Conservation (phyloP, 2,888 invertebrate genomes). For the Campoplex nolae region DNA sequence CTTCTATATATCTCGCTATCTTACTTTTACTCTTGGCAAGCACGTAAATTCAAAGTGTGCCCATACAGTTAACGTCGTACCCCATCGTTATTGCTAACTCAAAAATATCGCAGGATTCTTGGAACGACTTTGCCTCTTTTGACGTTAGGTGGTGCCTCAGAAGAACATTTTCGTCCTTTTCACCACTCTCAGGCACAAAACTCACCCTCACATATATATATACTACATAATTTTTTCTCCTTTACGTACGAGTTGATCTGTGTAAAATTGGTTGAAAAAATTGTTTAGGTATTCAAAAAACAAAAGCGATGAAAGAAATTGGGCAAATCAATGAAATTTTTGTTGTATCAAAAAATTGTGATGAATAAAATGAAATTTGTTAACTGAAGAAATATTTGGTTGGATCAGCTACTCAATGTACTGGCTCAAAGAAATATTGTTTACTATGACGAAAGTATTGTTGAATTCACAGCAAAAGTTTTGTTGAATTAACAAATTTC, state of each 20-base stretch:
- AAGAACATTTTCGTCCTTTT: conserved; percentile 57
- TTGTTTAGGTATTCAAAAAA: neutral
- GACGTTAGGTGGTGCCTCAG: conserved; percentile 40
- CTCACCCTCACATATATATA: conserved; percentile 21
- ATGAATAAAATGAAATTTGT: too few relatives aligned
- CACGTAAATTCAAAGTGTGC: conserved; percentile 50
- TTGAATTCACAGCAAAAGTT: too few relatives aligned
- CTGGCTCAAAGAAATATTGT: too few relatives aligned
- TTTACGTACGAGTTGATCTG: conserved; percentile 2
- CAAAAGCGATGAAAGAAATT: neutral
- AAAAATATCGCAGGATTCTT: conserved; percentile 67
- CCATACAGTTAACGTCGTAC: conserved; percentile 57
- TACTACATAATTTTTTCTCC: neutral
- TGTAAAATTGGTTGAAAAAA: neutral
- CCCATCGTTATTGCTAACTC: conserved; percentile 67
- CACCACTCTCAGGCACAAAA: conserved; percentile 45
- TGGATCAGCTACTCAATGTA: too few relatives aligned
- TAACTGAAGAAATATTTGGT: too few relatives aligned
- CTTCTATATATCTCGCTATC: conserved; percentile 32
- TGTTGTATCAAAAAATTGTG: too few relatives aligned
- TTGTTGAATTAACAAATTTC: too few relatives aligned
- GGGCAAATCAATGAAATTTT: too few relatives aligned
- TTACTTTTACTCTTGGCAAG: conserved; percentile 33
- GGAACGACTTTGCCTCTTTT: conserved; percentile 63
- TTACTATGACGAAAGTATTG: too few relatives aligned